These are phyloP conservation scores for Arbacia lixula DNA, from an alignment of 53 echinoderm and acorn worm species.

Conservation along the genomic window DNA sequence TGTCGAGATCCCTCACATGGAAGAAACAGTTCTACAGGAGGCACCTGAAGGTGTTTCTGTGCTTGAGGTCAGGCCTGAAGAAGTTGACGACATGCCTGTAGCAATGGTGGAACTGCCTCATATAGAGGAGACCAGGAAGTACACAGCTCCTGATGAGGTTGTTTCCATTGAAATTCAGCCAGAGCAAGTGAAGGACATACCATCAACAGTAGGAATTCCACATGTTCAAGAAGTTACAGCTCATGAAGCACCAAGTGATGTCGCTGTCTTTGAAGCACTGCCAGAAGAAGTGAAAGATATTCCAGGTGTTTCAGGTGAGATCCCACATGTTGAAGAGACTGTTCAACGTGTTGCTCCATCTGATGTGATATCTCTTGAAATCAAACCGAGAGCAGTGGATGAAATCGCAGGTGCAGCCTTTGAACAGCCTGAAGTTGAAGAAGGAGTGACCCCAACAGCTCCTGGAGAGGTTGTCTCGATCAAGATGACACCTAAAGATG, in stretches of 20 bases:
- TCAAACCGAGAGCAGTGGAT: neutral
- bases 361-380: neutral
- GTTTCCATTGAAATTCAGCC: constrained; percentile 31
- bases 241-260: neutral
- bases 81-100: constrained; percentile 45
- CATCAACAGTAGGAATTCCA: constrained; percentile 38
- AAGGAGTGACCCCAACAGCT: neutral
- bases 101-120: constrained; percentile 52
- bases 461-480: neutral
- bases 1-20: constrained; percentile 6
- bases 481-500: constrained; percentile 26
- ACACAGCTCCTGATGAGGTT: constrained; percentile 11
- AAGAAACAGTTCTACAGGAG: constrained; percentile 27
- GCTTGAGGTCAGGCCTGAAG: constrained; percentile 37
- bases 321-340: constrained; percentile 1
- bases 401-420: neutral
- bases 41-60: constrained; percentile 36
- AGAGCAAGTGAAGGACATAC: constrained; percentile 57
- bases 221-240: constrained; percentile 15
- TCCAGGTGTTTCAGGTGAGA: neutral
- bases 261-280: neutral
- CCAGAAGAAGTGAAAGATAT: constrained; percentile 45
- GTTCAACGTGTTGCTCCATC: neutral
- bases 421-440: constrained; percentile 1
- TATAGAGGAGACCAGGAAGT: constrained; percentile 14